Base-by-base conservation (phyloP, 2,888 invertebrate genomes). In the Actias luna region DNA sequence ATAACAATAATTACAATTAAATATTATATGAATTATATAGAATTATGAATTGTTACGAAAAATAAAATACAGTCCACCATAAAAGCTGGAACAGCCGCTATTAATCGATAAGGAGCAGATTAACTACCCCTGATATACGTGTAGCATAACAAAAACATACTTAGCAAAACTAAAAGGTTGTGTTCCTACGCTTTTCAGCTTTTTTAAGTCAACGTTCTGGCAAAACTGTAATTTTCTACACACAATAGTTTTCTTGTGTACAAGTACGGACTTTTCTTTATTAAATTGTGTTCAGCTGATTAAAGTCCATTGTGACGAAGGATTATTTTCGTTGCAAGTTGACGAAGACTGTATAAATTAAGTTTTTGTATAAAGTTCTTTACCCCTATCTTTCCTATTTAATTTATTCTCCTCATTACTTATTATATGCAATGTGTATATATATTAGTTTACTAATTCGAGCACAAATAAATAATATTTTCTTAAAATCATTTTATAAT, bases 201-300 rank as follows among this genome's bases (percentile, higher is more conserved):
- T 16, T 52, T 52, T 18, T 52, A 52, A 18, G 52, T 52, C 52
- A 29, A 52, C 52, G 27, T 52, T 52, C 27, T 27, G 22, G 25
- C 50, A 50, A 50, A 50, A 50, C 50, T 50, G 22, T 35, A 35
- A 55, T 31, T 46, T 60, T 31, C 33, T 60, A 46, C 42, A 57
- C 39, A 68, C 68, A 73, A 74, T 72, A 64, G 66, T 65, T 62
- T 70, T 67, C 66, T 69, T 52, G 46, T 65, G 58, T 66, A 35
- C 64, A 69, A 65, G 61, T 63, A 63, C 50, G 67, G 67, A 70
- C 66, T 67, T 68, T 65, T 76, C 71, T 71, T 65, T 64, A 69
- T 63, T 50, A 64, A 65, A 68, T 67, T 67, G 72, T 69, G 69
- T 74, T 64, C 69, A 69, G 69, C 75, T 72, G 71, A 76, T 77